Percentiles rank a stretch among this genome's conserved stretches.
These are phyloP conservation scores for Lochmaea crataegi DNA, from an alignment of 2,888 invertebrate genomes.

Conservation along the genomic window DNA sequence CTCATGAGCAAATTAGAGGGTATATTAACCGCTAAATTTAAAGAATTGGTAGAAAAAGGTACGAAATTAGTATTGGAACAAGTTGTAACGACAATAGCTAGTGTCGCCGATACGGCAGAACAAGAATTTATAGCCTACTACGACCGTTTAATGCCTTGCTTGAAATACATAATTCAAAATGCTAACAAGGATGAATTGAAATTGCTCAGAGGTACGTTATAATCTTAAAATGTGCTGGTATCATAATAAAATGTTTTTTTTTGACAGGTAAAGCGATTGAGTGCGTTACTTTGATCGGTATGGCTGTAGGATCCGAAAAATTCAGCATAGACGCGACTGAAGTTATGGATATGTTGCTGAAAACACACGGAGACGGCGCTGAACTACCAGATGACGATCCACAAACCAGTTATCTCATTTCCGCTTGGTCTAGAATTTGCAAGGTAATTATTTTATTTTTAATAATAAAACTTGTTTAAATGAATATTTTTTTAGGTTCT, in stretches of 20 bases:
- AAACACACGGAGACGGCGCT: conserved; percentile 84
- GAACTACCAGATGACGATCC: conserved; percentile 94
- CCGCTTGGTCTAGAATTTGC: conserved; percentile 99
- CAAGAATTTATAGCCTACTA: conserved; percentile 96
- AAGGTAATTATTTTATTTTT: conserved; percentile 66
- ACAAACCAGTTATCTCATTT: conserved; percentile 96
- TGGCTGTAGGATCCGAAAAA: conserved; percentile 84
- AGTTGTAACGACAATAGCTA: conserved; percentile 98
- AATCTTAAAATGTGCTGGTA: not conserved
- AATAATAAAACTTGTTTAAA: too few species aligned
- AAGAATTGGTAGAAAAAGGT: conserved; percentile 93
- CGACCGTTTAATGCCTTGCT: conserved; percentile 91
- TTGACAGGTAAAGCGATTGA: conserved; percentile 88
- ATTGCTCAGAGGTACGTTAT: conserved; percentile 79
- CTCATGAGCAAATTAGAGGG: conserved; percentile 92
- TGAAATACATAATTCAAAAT: conserved; percentile 97
- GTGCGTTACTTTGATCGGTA: conserved; percentile 97
- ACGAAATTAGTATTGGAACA: conserved; percentile 97
- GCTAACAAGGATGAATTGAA: conserved; percentile 89
- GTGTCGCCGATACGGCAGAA: conserved; percentile 97
- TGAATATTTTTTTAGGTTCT: conserved; percentile 52
- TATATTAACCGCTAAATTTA: conserved; percentile 92
- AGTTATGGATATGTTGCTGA: conserved; percentile 94
- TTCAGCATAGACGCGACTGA: conserved; percentile 93
- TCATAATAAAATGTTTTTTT: not conserved